These are phyloP conservation scores for Seira ritae DNA, from an alignment of 2,888 invertebrate species.

Conservation along the genomic window DNA sequence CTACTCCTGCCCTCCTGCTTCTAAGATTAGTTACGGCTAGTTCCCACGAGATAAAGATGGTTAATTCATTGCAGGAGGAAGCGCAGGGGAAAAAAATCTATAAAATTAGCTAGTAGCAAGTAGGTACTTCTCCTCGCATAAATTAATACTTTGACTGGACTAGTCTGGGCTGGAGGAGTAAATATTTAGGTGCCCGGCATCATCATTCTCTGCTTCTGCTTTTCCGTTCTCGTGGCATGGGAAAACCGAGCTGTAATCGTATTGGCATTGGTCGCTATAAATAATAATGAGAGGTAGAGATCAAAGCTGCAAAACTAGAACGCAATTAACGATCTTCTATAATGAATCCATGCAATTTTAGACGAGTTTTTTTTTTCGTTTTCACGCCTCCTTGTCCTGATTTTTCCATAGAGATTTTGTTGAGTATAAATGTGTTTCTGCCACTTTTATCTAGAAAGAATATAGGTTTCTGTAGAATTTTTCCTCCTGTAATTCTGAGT, in stretches of 20 bases:
- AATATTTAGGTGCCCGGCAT: not conserved
- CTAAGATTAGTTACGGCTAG: slow-evolving; percentile 57
- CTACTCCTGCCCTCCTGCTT: no score
- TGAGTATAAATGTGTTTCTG: no score
- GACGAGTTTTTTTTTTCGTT: slow-evolving; percentile 28
- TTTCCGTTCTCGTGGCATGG: not conserved
- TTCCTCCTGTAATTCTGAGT: no score
- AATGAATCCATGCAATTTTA: not conserved
- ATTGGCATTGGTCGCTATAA: not conserved
- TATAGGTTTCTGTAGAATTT: no score
- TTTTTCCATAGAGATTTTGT: no score
- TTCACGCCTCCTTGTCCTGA: not conserved
- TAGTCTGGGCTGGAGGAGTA: not conserved
- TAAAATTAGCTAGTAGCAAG: not conserved
- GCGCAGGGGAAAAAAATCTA: slow-evolving; percentile 1
- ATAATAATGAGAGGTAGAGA: not conserved
- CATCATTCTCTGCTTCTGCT: not conserved
- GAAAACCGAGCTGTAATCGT: slow-evolving; percentile 1
- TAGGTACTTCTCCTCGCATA: no score
- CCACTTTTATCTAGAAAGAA: no score
- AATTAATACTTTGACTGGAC: no score
- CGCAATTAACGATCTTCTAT: slow-evolving; percentile 21
- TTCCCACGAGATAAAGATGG: slow-evolving; percentile 38
- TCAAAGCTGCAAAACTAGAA: slow-evolving; percentile 29
- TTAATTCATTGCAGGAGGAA: slow-evolving; percentile 5